Evolutionary conservation across 2,797 vertebrate genomes (phyloP).

Genomic region (Rhodeus uyekii): DNA sequence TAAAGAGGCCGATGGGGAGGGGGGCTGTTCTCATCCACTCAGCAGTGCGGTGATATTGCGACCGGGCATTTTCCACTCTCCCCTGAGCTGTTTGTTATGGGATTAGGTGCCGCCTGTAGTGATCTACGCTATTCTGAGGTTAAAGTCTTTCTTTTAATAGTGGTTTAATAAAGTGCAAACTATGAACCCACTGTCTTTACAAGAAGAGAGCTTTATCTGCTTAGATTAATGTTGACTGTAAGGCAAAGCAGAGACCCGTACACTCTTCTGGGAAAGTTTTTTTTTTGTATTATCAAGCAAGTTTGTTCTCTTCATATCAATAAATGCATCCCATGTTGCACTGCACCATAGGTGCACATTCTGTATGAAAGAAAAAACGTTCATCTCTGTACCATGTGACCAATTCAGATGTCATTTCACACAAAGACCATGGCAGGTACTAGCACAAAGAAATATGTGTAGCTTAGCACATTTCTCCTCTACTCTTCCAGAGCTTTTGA

Average conservation of each 20-base stretch:
- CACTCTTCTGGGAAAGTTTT: not conserved
- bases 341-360: not conserved
- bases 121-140: constrained; percentile 50
- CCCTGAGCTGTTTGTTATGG: constrained; percentile 67
- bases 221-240: not conserved
- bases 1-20: constrained; percentile 54
- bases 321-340: not conserved
- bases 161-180: constrained; percentile 40
- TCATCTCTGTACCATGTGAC: not conserved
- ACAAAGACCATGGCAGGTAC: not conserved
- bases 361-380: not conserved
- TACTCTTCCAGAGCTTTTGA: constrained; percentile 49
- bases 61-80: constrained; percentile 67
- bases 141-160: constrained; percentile 42
- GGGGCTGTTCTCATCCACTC: constrained; percentile 60
- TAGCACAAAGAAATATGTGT: not conserved
- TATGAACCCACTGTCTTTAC: constrained; percentile 31
- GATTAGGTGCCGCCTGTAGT: constrained; percentile 63
- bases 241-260: not conserved
- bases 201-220: constrained; percentile 4
- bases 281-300: not conserved
- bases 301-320: not conserved
- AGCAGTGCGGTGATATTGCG: constrained; percentile 68
- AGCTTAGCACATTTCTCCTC: not conserved
- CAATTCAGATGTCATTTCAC: not conserved